Percentiles rank a stretch among this genome's conserved stretches.
These are phyloP conservation scores for Anguilla megastoma DNA, from an alignment of 2,797 vertebrate genomes.

Conservation along the genomic window DNA sequence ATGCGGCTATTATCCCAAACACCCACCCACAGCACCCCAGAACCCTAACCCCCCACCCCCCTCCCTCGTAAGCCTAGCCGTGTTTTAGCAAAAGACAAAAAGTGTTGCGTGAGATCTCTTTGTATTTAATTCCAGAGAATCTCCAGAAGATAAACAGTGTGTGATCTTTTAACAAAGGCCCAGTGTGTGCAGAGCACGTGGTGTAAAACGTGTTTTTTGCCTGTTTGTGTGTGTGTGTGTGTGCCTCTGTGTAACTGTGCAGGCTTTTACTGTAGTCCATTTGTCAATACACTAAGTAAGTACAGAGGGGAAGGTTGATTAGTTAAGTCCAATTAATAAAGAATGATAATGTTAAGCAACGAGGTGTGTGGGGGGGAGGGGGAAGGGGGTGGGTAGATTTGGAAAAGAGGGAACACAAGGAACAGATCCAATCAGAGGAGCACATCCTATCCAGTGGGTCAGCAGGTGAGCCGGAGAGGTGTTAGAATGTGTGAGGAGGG, in stretches of 20 bases:
- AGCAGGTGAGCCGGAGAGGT: slow-evolving; percentile 1
- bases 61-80: slow-evolving; percentile 68
- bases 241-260: slow-evolving; percentile 38
- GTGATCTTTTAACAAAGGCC: not conserved
- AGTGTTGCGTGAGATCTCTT: not conserved
- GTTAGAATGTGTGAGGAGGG: slow-evolving; percentile 22
- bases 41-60: slow-evolving; percentile 40
- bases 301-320: slow-evolving; percentile 63
- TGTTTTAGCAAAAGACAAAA: slow-evolving; percentile 37
- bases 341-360: slow-evolving; percentile 52
- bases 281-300: slow-evolving; percentile 73
- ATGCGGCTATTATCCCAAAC: slow-evolving; percentile 14
- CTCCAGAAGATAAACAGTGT: not conserved
- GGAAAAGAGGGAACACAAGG: slow-evolving; percentile 49
- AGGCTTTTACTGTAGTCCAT: slow-evolving; percentile 77
- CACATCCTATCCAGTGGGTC: slow-evolving; percentile 38
- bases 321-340: slow-evolving; percentile 63
- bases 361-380: slow-evolving; percentile 46
- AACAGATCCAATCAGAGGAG: slow-evolving; percentile 47
- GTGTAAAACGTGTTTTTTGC: not conserved
- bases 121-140: not conserved
- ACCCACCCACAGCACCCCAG: slow-evolving; percentile 43
- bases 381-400: slow-evolving; percentile 53
- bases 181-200: not conserved
- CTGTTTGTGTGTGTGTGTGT: slow-evolving; percentile 23